These are phyloP conservation scores for Caranx ignobilis DNA, from an alignment of 2,113 vertebrate genomes.

Conservation along the genomic window DNA sequence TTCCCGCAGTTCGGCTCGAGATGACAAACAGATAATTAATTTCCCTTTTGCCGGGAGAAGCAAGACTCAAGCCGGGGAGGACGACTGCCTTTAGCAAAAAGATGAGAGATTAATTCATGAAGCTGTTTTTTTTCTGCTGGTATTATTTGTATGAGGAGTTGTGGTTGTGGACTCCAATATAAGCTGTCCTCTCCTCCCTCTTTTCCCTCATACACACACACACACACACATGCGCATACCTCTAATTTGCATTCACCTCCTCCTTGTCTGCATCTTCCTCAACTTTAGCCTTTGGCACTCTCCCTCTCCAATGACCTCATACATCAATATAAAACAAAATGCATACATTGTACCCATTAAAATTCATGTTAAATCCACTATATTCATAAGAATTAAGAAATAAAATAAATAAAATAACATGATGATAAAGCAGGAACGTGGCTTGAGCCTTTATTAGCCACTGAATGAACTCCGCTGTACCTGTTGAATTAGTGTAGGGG, in stretches of 20 bases:
- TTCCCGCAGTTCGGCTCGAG: conserved; percentile 79
- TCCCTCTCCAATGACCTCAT: conserved; percentile 62
- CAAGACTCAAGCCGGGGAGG: conserved; percentile 82
- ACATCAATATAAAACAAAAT: conserved; percentile 67
- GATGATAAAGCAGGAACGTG: conserved; percentile 20
- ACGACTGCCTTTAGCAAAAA: conserved; percentile 82
- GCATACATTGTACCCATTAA: conserved; percentile 65
- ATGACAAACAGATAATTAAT: conserved; percentile 88
- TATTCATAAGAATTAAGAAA: conserved; percentile 62
- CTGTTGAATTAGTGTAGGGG: conserved; percentile 23
- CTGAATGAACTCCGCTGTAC: conserved; percentile 15
- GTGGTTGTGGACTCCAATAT: conserved; percentile 85
- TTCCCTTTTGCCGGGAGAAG: conserved; percentile 78
- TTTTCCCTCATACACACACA: conserved; percentile 1
- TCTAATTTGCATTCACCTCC: conserved; percentile 60
- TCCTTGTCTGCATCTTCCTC: conserved; percentile 56
- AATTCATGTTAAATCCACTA: conserved; percentile 60
- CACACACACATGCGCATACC: conserved; percentile 10
- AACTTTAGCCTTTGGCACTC: conserved; percentile 73
- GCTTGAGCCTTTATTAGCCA: conserved; percentile 1
- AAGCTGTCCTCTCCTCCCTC: conserved; percentile 82
- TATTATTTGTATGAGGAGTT: conserved; percentile 84
- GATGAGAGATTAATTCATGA: conserved; percentile 85
- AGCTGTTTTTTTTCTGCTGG: conserved; percentile 46
- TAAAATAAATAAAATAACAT: conserved; percentile 51